Conservation (phyloP, 1,140 invertebrate species). For the Heliconius eleuchia region DNA sequence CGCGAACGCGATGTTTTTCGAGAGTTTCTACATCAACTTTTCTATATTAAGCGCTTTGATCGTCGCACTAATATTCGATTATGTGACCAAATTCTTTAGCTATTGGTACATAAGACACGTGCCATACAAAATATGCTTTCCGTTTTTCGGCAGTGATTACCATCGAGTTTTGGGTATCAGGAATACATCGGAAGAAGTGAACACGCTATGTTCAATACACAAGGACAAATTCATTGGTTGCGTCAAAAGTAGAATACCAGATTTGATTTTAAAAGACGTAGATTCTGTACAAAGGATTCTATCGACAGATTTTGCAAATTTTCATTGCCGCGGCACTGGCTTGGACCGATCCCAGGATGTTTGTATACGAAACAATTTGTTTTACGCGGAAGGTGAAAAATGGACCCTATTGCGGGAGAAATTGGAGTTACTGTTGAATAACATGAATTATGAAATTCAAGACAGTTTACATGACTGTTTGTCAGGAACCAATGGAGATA, state of each 20-base stretch:
- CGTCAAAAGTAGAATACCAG: slow-evolving; percentile 79
- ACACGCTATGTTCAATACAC: slow-evolving; percentile 55
- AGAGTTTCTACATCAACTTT: slow-evolving; percentile 71
- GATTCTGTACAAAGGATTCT: slow-evolving; percentile 81
- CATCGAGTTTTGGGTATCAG: slow-evolving; percentile 59
- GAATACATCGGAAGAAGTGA: slow-evolving; percentile 63
- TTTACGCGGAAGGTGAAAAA: slow-evolving; percentile 74
- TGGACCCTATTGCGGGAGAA: slow-evolving; percentile 64
- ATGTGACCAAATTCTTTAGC: slow-evolving; percentile 75
- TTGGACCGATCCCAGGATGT: slow-evolving; percentile 77
- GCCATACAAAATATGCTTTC: slow-evolving; percentile 61
- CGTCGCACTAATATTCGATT: slow-evolving; percentile 66
- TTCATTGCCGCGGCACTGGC: slow-evolving; percentile 74
- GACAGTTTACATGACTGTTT: slow-evolving; percentile 70
- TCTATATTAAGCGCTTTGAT: slow-evolving; percentile 55
- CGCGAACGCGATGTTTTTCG: slow-evolving; percentile 74
- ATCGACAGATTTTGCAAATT: slow-evolving; percentile 81
- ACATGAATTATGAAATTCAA: slow-evolving; percentile 52
- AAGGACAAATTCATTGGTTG: slow-evolving; percentile 72
- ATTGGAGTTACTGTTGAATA: slow-evolving; percentile 65
- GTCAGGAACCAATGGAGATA: slow-evolving; percentile 74
- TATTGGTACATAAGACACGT: slow-evolving; percentile 75
- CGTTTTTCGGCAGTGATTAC: slow-evolving; percentile 72
- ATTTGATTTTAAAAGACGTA: slow-evolving; percentile 81
- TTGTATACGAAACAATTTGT: slow-evolving; percentile 79